Percentiles rank a stretch among this genome's conserved stretches.
phyloP scores from a whole-genome alignment of 2,113 vertebrate genomes.

The Galemys pyrenaicus region DNA sequence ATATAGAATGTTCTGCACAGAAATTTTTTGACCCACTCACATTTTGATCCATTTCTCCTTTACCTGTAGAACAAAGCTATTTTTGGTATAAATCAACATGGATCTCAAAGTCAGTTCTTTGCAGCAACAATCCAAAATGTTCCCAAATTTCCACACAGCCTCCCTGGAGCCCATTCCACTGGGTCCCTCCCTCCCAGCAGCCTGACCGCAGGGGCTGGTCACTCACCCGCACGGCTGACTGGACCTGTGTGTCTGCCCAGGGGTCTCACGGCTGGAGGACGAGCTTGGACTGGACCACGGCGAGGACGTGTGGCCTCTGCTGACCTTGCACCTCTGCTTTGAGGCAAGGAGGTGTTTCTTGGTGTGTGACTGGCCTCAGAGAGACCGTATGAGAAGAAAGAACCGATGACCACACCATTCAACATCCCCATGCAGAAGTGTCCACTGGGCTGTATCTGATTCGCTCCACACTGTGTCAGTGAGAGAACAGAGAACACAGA shows the following conservation, averaged over 20 bases:
- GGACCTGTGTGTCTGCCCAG: neutral
- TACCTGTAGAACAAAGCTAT: neutral
- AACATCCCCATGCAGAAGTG: neutral
- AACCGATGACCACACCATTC: neutral
- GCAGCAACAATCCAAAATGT: neutral
- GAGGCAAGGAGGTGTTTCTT: neutral
- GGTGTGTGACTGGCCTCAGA: neutral
- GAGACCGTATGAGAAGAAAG: neutral
- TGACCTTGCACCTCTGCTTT: neutral
- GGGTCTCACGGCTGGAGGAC: neutral
- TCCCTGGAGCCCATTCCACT: neutral
- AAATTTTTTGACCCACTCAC: neutral
- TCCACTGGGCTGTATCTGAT: neutral
- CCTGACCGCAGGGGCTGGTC: fast-evolving
- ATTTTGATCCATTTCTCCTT: neutral
- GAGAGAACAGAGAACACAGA: neutral
- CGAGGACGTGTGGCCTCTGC: neutral
- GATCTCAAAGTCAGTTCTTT: neutral
- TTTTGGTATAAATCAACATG: neutral
- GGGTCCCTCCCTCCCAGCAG: neutral
- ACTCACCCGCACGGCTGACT: neutral
- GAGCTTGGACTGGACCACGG: neutral
- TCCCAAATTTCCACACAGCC: neutral
- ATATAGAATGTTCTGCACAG: neutral
- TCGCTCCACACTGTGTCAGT: neutral